A percentile compares a stretch with the other conserved stretches of the same genome.
Evolutionary conservation across 2,797 vertebrate species (phyloP).

Genomic region (Cuculus canorus): DNA sequence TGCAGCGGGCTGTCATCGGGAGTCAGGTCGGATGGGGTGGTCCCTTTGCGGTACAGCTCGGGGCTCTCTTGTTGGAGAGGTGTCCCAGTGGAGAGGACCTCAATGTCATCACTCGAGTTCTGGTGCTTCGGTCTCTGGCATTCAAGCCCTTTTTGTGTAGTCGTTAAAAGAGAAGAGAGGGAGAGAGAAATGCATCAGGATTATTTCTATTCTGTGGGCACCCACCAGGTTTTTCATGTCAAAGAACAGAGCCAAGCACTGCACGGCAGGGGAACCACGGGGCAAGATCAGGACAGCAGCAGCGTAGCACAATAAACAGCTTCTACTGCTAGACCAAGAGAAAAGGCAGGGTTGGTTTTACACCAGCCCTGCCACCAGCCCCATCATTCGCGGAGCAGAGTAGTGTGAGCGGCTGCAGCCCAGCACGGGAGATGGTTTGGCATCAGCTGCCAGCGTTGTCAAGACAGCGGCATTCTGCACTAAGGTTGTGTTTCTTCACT

Average conservation of each 20-base stretch:
- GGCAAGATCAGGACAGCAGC: background rate
- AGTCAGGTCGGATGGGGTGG: slow-evolving; percentile 89
- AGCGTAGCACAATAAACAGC: background rate
- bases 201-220: background rate
- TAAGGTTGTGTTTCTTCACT: background rate
- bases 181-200: background rate
- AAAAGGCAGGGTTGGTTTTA: background rate
- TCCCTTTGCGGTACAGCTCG: slow-evolving; percentile 93
- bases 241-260: accelerated
- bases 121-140: slow-evolving; percentile 92
- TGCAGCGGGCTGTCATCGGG: slow-evolving; percentile 90
- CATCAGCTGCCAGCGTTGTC: background rate
- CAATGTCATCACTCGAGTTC: slow-evolving; percentile 91
- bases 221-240: accelerated
- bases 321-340: background rate
- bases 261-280: accelerated
- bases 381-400: background rate
- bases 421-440: accelerated
- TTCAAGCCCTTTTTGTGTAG: slow-evolving; percentile 84
- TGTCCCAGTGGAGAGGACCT: slow-evolving; percentile 89
- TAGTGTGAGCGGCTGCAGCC: background rate
- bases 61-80: slow-evolving; percentile 89
- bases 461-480: background rate
- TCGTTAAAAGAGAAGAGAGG: background rate
- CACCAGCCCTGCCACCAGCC: background rate